A percentile compares a stretch with the other conserved stretches of the same genome.
Evolutionary conservation across 2,888 invertebrate genomes (phyloP).

Genomic region (Drosophila cyrtoloma): DNA sequence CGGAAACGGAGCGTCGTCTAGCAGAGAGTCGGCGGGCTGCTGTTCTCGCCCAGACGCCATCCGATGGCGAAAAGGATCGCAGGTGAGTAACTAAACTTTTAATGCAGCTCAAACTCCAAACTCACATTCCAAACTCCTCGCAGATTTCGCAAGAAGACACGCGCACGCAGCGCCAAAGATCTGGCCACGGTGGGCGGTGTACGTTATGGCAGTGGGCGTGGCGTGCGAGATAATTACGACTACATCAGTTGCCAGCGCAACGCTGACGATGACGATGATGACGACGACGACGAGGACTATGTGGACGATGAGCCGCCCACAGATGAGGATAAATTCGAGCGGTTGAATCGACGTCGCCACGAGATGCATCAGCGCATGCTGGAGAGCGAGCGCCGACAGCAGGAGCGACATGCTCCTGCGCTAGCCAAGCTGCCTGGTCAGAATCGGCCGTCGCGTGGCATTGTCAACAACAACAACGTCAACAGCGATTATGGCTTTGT

Average conservation of each 20-base stretch:
- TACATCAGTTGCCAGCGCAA: slow-evolving; percentile 82
- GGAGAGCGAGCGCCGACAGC: slow-evolving; percentile 82
- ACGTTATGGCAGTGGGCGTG: slow-evolving; percentile 54
- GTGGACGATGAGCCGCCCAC: slow-evolving; percentile 82
- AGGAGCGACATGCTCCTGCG: slow-evolving; percentile 65
- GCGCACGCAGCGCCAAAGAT: slow-evolving; percentile 84
- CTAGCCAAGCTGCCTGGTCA: slow-evolving; percentile 66
- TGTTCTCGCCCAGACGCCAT: slow-evolving; percentile 80
- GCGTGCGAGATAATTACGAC: slow-evolving; percentile 82
- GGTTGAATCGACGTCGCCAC: slow-evolving; percentile 84
- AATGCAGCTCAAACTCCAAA: not conserved
- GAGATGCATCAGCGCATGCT: slow-evolving; percentile 85
- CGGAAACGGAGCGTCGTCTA: slow-evolving; percentile 86
- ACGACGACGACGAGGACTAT: slow-evolving; percentile 82
- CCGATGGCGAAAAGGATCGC: slow-evolving; percentile 87
- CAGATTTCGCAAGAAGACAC: slow-evolving; percentile 85
- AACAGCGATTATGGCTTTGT: slow-evolving; percentile 79
- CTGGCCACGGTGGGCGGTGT: slow-evolving; percentile 49
- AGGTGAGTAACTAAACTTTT: slow-evolving; percentile 74
- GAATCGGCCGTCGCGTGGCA: slow-evolving; percentile 49
- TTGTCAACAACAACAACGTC: slow-evolving; percentile 57
- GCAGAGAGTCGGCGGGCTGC: slow-evolving; percentile 82
- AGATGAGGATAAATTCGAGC: slow-evolving; percentile 85
- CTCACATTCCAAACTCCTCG: not conserved
- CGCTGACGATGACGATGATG: slow-evolving; percentile 81